Evolutionary conservation across 2,113 vertebrate species (phyloP), one percentile per base, ranked within the genome.

Genomic region (Brachyistius frenatus): DNA sequence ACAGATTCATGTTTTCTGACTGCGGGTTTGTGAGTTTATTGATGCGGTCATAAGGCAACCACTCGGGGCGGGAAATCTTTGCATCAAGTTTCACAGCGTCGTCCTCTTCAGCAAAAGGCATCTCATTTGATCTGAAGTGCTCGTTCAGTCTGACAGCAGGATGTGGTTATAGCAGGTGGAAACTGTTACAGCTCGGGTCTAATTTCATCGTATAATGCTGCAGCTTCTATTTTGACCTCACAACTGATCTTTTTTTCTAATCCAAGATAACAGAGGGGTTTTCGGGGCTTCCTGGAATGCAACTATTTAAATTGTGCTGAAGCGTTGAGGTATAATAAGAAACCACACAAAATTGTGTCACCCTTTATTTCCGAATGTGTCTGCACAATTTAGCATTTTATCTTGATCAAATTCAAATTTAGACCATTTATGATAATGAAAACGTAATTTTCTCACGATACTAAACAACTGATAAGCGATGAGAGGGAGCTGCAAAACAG

Each of bases 151-250:
- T 73, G 54, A 81, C 56, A 50, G 58, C 65, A 86, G 78, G 85
- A 88, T 85, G 88, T 86, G 85, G 83, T 81, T 69, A 6, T 5
- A 30, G 57, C 14, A 9, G 71, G 30, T 56, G 58, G 70, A 76
- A 83, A 69, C 46, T 41, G 53, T 62, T 35, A 69, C 68, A 61
- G 70, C 62, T 78, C 9, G 47, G 35, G 33, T n/a, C 60, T 68
- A 39, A 76, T 61, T 65, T 36, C 14, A 47, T 55, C n/a, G 62
- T 50, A 5, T 46, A 9, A 69, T 46, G 32, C 35, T 23, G n/a
- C 3, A 15, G 11, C 14, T 55, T 64, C 9, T 31, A 57, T 71
- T 35, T 76, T 15, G 1, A 55, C 49, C 53, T 16, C 72, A 31
- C 37, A 31, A 57, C 23, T 16, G 32, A 63, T 53, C 5, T 32